phyloP scores from a whole-genome alignment of 2,797 vertebrate species.

The Urophycis tenuis region DNA sequence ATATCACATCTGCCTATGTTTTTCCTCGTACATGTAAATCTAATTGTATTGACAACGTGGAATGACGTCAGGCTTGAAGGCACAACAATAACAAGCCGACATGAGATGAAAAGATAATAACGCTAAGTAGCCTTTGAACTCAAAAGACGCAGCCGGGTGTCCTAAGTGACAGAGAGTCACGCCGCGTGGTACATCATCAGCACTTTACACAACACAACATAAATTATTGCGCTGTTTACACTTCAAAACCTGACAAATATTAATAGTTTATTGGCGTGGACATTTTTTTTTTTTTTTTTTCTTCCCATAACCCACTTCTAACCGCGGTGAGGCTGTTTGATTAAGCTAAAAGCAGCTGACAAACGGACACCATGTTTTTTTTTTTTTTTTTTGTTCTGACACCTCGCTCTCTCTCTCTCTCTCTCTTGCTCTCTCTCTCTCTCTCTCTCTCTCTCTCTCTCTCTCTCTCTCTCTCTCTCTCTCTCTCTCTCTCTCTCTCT shows the following conservation, averaged over 20 bases:
- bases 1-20: neutral
- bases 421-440: neutral
- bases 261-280: conserved; percentile 66
- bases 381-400: conserved; percentile 49
- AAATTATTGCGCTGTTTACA: conserved; percentile 64
- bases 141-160: conserved; percentile 36
- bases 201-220: conserved; percentile 52
- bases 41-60: neutral
- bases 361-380: conserved; percentile 52
- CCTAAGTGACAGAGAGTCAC: conserved; percentile 47
- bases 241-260: conserved; percentile 61
- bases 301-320: conserved; percentile 58
- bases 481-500: conserved; percentile 23
- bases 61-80: neutral
- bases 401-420: conserved; percentile 31
- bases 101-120: conserved; percentile 50
- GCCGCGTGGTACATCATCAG: conserved; percentile 50
- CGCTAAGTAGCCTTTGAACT: conserved; percentile 48
- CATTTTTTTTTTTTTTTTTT: conserved; percentile 56
- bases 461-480: conserved; percentile 17
- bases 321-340: conserved; percentile 59
- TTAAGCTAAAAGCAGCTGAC: conserved; percentile 71
- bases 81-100: conserved; percentile 23
- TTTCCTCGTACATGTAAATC: neutral
- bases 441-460: conserved; percentile 15